Conservation (phyloP, 2,797 vertebrate genomes). For the Enteromius trimaculatus region DNA sequence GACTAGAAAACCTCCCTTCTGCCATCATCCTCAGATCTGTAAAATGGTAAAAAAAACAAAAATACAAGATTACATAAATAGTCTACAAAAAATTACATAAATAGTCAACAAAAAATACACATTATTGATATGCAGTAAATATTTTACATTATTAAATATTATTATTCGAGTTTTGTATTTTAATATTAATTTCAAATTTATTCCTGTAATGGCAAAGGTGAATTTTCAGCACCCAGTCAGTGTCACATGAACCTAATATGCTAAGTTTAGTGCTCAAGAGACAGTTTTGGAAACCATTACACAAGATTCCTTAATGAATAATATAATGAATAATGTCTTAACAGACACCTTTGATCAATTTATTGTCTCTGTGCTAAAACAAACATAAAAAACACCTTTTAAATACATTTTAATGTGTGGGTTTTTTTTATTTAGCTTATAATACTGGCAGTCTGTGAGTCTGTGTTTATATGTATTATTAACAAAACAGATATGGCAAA, state of each 20-base stretch:
- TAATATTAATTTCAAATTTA: background rate
- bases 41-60: slow-evolving; percentile 19
- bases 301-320: background rate
- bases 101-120: background rate
- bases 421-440: background rate
- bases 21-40: slow-evolving; percentile 92
- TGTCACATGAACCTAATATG: background rate
- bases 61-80: background rate
- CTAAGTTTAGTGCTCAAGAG: background rate
- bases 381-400: background rate
- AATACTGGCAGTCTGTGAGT: slow-evolving; percentile 6
- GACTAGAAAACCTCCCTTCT: slow-evolving; percentile 91
- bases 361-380: background rate
- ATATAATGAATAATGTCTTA: background rate
- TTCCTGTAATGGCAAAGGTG: background rate
- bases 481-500: slow-evolving; percentile 59
- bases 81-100: background rate
- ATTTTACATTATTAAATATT: background rate
- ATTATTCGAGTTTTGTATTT: background rate
- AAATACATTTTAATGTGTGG: background rate
- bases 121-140: background rate
- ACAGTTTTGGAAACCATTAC: background rate
- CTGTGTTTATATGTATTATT: slow-evolving; percentile 60
- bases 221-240: background rate
- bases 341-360: background rate